Percentiles rank a stretch among this genome's conserved stretches.
Evolutionary conservation across 2,113 vertebrate genomes (phyloP).

Genomic region (Pachycephala philippinensis): DNA sequence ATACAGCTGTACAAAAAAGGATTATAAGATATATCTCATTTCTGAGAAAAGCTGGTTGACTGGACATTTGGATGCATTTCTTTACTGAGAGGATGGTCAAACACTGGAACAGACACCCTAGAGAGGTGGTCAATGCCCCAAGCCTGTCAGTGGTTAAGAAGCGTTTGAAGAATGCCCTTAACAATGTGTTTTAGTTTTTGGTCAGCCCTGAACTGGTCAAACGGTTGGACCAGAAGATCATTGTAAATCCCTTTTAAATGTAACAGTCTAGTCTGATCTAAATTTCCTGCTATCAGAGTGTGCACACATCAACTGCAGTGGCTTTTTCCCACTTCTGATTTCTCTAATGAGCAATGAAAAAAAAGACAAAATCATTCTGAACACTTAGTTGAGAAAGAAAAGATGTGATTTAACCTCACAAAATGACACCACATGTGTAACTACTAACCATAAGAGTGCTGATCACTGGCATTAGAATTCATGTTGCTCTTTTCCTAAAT

Average conservation of each 20-base stretch:
- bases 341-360: not conserved
- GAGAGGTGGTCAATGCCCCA: not conserved
- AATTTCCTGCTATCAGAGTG: not conserved
- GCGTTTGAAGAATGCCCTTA: not conserved
- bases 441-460: conserved; percentile 58
- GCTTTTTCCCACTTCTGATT: not conserved
- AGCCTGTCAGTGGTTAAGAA: not conserved
- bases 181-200: not conserved
- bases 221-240: not conserved
- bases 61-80: not conserved
- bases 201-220: not conserved
- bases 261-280: not conserved
- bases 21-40: not conserved
- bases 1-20: not conserved
- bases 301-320: not conserved
- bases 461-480: conserved; percentile 51
- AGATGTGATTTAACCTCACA: conserved; percentile 43
- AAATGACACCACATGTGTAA: not conserved
- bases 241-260: not conserved
- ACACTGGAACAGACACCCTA: not conserved
- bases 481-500: conserved; percentile 70
- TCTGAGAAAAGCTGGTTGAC: not conserved
- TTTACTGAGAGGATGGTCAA: not conserved
- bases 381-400: not conserved
- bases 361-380: conserved; percentile 12